Evolutionary conservation across 2,113 vertebrate genomes (phyloP).

Genomic region (Channa maculata): DNA sequence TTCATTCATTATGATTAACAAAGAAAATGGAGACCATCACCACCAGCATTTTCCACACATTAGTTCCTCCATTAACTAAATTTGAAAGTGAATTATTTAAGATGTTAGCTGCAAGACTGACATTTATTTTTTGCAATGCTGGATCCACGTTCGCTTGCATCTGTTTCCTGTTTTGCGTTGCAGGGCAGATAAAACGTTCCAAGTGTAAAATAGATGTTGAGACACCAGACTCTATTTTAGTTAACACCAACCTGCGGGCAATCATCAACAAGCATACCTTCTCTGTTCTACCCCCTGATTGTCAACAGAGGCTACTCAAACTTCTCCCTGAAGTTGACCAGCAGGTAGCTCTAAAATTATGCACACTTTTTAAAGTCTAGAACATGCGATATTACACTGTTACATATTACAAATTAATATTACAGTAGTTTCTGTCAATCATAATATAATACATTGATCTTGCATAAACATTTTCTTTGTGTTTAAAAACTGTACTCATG

Average conservation of each 20-base stretch:
- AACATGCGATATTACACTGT: too few relatives aligned
- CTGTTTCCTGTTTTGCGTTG: slow-evolving; percentile 9
- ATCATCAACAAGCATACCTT: slow-evolving; percentile 98
- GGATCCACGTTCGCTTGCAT: not conserved
- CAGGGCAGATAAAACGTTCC: slow-evolving; percentile 93
- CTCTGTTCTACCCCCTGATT: slow-evolving; percentile 88
- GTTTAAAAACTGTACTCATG: too few relatives aligned
- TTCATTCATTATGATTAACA: not conserved
- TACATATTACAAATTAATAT: too few relatives aligned
- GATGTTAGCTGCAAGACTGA: not conserved
- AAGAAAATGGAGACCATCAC: too few relatives aligned
- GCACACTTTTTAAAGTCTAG: not conserved
- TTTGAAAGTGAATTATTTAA: not conserved
- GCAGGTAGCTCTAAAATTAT: slow-evolving; percentile 83
- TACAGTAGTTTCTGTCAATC: too few relatives aligned
- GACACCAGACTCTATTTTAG: slow-evolving; percentile 97
- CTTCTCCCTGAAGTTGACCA: slow-evolving; percentile 95
- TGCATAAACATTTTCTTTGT: too few relatives aligned
- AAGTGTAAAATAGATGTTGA: slow-evolving; percentile 97
- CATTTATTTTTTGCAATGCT: not conserved
- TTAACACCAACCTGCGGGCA: slow-evolving; percentile 96
- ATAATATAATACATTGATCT: too few relatives aligned
- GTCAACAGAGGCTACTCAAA: slow-evolving; percentile 92
- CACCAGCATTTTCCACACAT: too few relatives aligned
- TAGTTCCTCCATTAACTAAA: not conserved